Conservation (phyloP, 2,888 invertebrate species). For the Catocala sponsa region DNA sequence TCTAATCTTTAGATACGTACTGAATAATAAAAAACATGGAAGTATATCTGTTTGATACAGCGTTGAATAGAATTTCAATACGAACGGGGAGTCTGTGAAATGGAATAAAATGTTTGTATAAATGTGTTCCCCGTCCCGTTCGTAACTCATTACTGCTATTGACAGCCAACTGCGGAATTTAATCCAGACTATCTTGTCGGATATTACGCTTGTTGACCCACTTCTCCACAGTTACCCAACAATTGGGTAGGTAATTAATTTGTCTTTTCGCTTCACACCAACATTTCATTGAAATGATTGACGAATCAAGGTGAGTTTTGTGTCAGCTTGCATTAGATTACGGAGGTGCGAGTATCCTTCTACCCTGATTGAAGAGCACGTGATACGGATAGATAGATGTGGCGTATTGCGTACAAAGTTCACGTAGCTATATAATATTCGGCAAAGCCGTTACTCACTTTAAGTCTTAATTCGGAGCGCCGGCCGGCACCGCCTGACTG, state of each 20-base stretch:
- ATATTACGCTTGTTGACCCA: constrained; percentile 60
- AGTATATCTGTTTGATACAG: constrained; percentile 6
- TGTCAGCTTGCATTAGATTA: not conserved
- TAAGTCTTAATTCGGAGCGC: constrained; percentile 45
- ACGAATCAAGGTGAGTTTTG: constrained; percentile 30
- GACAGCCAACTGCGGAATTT: constrained; percentile 53
- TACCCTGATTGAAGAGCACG: constrained; percentile 30
- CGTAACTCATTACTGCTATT: constrained; percentile 53
- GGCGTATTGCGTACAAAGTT: not conserved
- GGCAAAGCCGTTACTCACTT: constrained; percentile 35
- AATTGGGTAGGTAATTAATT: constrained; percentile 57
- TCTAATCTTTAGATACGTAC: too few relatives aligned
- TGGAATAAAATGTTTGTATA: constrained; percentile 29
- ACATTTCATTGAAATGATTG: constrained; percentile 26
- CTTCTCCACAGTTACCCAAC: constrained; percentile 50
- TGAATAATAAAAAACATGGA: not conserved
- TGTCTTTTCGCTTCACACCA: constrained; percentile 40
- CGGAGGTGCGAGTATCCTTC: too few relatives aligned
- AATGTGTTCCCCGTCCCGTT: constrained; percentile 33
- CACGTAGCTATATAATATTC: constrained; percentile 4
- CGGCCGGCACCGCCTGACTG: constrained; percentile 33
- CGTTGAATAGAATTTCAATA: constrained; percentile 16
- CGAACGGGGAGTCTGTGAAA: constrained; percentile 20
- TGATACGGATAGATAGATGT: too few relatives aligned
- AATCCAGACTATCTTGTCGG: constrained; percentile 53